A percentile compares a stretch with the other conserved stretches of the same genome.
These are phyloP conservation scores for Melanogrammus aeglefinus DNA, from an alignment of 2,797 vertebrate genomes.

Conservation along the genomic window DNA sequence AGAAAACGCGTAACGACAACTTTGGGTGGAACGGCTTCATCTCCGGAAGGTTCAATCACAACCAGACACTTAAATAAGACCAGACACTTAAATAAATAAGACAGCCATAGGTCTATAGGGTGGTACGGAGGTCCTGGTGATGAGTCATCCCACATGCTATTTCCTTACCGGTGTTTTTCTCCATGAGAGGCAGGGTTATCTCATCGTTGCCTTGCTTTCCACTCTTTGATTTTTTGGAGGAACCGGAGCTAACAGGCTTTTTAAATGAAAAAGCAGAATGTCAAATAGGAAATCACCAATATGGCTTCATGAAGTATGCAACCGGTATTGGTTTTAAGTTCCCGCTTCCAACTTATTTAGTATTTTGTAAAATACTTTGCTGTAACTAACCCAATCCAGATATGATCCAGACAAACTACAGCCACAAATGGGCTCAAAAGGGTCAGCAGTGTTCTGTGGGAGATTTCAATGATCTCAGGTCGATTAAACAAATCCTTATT, in stretches of 20 bases:
- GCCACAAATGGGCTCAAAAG: no score
- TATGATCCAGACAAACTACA: no score
- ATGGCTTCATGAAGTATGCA: neutral
- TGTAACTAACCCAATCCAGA: no score
- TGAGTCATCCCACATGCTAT: neutral
- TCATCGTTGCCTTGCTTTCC: constrained; percentile 86
- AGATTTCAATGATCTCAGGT: neutral
- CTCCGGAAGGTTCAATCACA: neutral
- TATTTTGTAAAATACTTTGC: no score
- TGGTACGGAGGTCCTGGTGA: neutral
- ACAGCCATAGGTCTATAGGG: neutral
- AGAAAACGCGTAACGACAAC: neutral
- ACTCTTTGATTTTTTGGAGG: constrained; percentile 83
- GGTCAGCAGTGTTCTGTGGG: no score
- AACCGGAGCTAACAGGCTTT: constrained; percentile 74
- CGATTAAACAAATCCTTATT: neutral
- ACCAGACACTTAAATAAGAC: no score
- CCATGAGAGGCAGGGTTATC: constrained; percentile 95
- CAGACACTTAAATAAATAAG: neutral
- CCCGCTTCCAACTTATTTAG: no score
- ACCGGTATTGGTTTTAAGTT: neutral
- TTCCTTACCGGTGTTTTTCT: constrained; percentile 90
- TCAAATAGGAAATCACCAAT: neutral
- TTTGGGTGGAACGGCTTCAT: neutral
- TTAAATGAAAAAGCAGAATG: constrained; percentile 18